These are phyloP conservation scores for Chloroceryle inda DNA, from an alignment of 2,797 vertebrate species.

Conservation along the genomic window DNA sequence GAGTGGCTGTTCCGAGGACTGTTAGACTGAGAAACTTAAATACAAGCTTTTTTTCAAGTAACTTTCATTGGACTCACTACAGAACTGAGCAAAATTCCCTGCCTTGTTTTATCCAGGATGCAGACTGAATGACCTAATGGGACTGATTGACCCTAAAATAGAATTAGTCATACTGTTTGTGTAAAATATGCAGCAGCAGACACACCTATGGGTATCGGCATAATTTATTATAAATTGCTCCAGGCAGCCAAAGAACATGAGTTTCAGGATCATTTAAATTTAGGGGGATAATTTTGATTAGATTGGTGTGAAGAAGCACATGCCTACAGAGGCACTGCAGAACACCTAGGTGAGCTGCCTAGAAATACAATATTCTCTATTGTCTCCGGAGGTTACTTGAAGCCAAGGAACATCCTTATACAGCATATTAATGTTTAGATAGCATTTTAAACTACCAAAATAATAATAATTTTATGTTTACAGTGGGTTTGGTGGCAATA, in stretches of 20 bases:
- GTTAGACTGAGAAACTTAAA: neutral
- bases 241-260: neutral
- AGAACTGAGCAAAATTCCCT: slow-evolving; percentile 1
- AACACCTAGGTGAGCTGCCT: neutral
- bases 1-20: neutral
- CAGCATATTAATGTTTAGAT: neutral
- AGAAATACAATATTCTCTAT: neutral
- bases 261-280: neutral
- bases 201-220: neutral
- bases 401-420: neutral
- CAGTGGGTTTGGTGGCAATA: neutral
- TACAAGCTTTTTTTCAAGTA: neutral
- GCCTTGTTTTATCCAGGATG: slow-evolving; percentile 15
- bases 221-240: slow-evolving; percentile 30
- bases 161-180: slow-evolving; percentile 33
- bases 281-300: neutral
- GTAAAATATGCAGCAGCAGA: slow-evolving; percentile 2
- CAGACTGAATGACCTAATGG: neutral
- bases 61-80: neutral
- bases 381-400: neutral
- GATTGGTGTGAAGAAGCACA: neutral
- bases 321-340: neutral
- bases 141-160: slow-evolving; percentile 1
- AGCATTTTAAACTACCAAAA: neutral
- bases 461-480: neutral